Base-by-base conservation (phyloP, 1,140 invertebrate genomes). In the Portunus trituberculatus region DNA sequence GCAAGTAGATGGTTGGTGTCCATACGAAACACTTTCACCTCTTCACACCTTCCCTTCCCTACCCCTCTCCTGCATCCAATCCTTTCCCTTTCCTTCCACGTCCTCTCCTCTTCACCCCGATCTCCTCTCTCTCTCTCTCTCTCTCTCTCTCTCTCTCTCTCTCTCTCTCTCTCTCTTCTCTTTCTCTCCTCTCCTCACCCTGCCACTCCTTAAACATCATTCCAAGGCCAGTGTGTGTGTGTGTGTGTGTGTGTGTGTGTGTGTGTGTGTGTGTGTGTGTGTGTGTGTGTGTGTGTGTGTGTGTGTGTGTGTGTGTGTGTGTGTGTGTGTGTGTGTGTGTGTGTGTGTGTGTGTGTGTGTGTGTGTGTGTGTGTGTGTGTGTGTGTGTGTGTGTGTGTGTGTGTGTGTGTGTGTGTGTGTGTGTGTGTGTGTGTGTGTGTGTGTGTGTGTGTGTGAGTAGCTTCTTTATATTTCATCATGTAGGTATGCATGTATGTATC, bases 401-500 rank as follows among this genome's bases (percentile, higher is more conserved):
- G n/a, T n/a, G n/a, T n/a, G n/a, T n/a, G n/a, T n/a, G n/a, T n/a
- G n/a, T n/a, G n/a, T n/a, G n/a, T n/a, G n/a, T n/a, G n/a, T n/a
- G n/a, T n/a, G n/a, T n/a, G n/a, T n/a, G n/a, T n/a, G n/a, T n/a
- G n/a, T n/a, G n/a, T n/a, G n/a, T n/a, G n/a, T n/a, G n/a, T n/a
- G n/a, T 76, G n/a, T 76, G 67, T 76, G 31, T 84, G 83, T 84
- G 31, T 84, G 83, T 84, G 31, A 8, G 83, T 84, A 25, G 6
- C 6, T 84, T 6, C 25, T 8, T 84, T 6, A 84, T 6, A 25
- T 25, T 8, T 84, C n/a, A 28, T 28, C 25, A 84, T 84, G 83
- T 84, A 84, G 6, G 83, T 84, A 84, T 84, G 83, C 25, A 84
- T 84, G 83, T 84, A 84, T 84, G 83, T 84, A 84, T 84, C 6